Conservation (phyloP, 2,888 invertebrate genomes). For the Drosophila bunnanda region DNA sequence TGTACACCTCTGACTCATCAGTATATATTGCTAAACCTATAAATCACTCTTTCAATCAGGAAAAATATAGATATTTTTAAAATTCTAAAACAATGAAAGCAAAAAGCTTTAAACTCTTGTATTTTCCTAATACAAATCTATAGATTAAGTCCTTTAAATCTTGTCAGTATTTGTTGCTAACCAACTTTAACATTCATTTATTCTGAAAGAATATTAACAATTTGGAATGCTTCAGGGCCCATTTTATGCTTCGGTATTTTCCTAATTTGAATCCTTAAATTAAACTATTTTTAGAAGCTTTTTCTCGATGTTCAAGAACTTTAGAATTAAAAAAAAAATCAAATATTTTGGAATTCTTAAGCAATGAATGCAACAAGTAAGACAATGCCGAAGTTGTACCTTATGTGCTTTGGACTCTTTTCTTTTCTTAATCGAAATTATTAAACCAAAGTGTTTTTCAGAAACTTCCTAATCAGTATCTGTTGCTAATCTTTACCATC, state of each 20-base stretch:
- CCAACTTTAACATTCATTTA: neutral
- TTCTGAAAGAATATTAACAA: neutral
- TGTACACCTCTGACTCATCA: neutral
- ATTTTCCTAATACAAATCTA: neutral
- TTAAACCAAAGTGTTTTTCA: neutral
- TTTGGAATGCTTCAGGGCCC: neutral
- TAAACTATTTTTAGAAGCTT: neutral
- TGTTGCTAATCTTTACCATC: neutral
- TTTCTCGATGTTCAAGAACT: too few species aligned
- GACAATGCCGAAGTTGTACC: too few species aligned
- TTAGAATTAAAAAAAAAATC: too few species aligned
- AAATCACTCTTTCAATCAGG: neutral
- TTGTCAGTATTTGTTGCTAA: neutral
- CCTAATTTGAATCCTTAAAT: neutral
- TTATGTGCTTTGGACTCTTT: neutral
- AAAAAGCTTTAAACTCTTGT: rapidly evolving
- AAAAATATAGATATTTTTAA: neutral
- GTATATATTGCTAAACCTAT: neutral
- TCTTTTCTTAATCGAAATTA: neutral
- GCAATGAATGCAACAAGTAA: neutral
- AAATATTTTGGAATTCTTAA: neutral
- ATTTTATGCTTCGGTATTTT: too few species aligned
- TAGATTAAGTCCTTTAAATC: neutral
- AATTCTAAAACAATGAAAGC: neutral
- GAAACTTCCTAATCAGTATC: neutral